A percentile compares a stretch with the other conserved stretches of the same genome.
These are phyloP conservation scores for Scomber japonicus DNA, from an alignment of 2,113 vertebrate genomes.

Conservation along the genomic window DNA sequence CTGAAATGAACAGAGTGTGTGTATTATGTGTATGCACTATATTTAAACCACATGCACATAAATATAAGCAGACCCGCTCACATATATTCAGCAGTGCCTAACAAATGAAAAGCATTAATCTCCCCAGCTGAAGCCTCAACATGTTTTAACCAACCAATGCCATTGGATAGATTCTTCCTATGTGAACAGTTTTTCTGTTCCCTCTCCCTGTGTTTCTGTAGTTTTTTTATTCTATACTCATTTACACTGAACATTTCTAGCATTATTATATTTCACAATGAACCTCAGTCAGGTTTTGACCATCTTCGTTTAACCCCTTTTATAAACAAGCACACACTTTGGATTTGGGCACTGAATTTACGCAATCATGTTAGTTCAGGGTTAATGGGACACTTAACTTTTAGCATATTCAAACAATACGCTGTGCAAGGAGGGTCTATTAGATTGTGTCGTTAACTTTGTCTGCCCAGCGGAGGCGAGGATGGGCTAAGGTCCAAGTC, in stretches of 20 bases:
- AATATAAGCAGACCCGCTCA: not conserved
- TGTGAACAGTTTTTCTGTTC: constrained; percentile 6
- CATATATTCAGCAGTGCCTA: constrained; percentile 1
- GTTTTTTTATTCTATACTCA: not conserved
- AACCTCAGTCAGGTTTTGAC: not conserved
- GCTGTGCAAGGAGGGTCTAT: not conserved
- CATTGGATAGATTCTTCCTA: constrained; percentile 16
- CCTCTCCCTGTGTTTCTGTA: not conserved
- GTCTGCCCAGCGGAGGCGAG: too few relatives aligned
- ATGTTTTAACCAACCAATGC: constrained; percentile 1
- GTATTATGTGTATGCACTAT: not conserved
- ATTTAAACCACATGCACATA: constrained; percentile 11
- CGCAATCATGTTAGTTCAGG: not conserved
- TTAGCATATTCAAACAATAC: not conserved
- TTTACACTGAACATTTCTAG: not conserved
- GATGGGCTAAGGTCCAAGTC: constrained; percentile 25
- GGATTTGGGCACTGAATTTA: not conserved
- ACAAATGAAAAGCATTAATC: constrained; percentile 53
- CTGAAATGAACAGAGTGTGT: constrained; percentile 10
- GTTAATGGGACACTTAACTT: constrained; percentile 3
- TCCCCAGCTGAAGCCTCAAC: constrained; percentile 11
- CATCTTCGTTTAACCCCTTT: not conserved
- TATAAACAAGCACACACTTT: not conserved
- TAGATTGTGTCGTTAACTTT: not conserved
- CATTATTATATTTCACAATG: not conserved